phyloP scores from a whole-genome alignment of 2,113 vertebrate species.

The Oreochromis spilurus region DNA sequence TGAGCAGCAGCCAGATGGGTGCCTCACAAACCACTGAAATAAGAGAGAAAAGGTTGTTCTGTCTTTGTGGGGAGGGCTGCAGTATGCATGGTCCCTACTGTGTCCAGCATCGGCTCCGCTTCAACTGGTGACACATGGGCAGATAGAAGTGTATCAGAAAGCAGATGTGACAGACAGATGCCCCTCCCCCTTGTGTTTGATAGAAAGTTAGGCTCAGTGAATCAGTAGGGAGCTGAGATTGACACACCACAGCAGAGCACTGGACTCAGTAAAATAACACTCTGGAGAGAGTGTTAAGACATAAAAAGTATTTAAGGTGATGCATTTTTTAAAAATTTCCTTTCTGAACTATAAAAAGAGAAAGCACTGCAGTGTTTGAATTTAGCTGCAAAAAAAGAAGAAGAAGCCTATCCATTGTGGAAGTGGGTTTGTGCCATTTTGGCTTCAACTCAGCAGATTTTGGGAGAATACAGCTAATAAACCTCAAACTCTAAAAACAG shows the following conservation, averaged over 20 bases:
- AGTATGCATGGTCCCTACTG: neutral
- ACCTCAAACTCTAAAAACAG: neutral
- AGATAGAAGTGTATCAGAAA: neutral
- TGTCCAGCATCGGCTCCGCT: neutral
- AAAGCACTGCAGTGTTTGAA: neutral
- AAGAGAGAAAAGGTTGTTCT: neutral
- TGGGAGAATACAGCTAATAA: neutral
- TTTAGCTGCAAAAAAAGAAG: accelerated
- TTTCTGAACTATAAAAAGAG: neutral
- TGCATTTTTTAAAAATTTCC: neutral
- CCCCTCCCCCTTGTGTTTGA: neutral
- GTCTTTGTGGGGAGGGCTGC: neutral
- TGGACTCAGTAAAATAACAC: neutral
- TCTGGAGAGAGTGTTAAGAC: neutral
- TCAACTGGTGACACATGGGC: constrained; percentile 1
- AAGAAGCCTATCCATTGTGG: neutral
- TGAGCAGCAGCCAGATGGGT: constrained; percentile 21
- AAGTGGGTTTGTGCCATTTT: neutral
- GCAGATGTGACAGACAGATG: neutral
- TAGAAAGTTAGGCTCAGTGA: neutral
- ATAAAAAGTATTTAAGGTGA: neutral
- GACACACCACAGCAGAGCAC: neutral
- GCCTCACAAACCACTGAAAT: constrained; percentile 15
- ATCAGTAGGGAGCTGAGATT: neutral
- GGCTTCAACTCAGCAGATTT: neutral